Evolutionary conservation across 2,888 invertebrate genomes (phyloP), one percentile per base, ranked within the genome.

Genomic region (Antheraea yamamai): DNA sequence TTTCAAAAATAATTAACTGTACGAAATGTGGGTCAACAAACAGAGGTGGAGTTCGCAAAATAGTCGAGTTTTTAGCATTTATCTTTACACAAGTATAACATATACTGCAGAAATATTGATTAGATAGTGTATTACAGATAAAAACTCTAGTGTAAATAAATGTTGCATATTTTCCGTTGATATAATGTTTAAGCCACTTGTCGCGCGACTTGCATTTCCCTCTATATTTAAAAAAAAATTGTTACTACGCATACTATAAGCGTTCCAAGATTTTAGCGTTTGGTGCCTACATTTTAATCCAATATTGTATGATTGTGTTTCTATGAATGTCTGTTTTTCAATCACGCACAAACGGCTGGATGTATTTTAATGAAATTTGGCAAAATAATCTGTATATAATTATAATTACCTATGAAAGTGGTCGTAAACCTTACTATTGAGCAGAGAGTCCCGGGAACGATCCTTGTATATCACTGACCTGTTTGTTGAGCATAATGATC

Each of bases 31-130:
- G 93, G 93, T 92, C 91, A 92, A 82, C 90, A 92, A 94, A 94
- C 90, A 93, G 88, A 92, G 94, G 94, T 84, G 90, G 87, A 88
- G 92, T 91, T 91, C 84, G 93, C 94, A 84, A 93, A 94, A 93
- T 89, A 90, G 84, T 87, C 79, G 79, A 79, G 86, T 87, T 89
- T 88, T 89, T 86, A 81, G 79, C 83, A 79, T 85, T 92, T 93
- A 94, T 94, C 93, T 88, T 79, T 85, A 78, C 80, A 82, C 86
- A 81, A 81, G 86, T 86, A 89, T 61, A 61, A 55, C 88, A 86
- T 30, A 66, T 30, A 66, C 89, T 93, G 92, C 93, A 94, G 92
- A 93, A 92, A 88, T 87, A 88, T 86, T 83, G 94, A 94, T 94
- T 92, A 94, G 94, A 94, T 93, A 92, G 84, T 83, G 81, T 78